These are phyloP conservation scores for Ceyx margarethae DNA, from an alignment of 2,113 vertebrate genomes.

Conservation along the genomic window DNA sequence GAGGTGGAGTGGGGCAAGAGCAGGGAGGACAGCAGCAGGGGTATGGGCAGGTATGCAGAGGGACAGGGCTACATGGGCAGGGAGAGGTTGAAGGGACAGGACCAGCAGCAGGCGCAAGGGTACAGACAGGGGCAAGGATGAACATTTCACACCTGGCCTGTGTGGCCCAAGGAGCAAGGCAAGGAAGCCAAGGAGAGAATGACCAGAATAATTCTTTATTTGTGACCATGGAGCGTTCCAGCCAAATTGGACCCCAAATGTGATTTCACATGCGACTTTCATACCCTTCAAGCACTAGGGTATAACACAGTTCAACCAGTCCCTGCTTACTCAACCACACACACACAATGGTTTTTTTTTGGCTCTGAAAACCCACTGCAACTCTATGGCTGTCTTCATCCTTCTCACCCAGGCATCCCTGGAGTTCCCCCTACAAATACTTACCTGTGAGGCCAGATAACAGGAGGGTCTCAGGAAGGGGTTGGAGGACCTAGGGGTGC, in stretches of 20 bases:
- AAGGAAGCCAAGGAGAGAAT: not conserved
- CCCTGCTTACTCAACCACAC: not conserved
- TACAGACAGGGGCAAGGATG: not conserved
- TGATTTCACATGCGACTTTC: not conserved
- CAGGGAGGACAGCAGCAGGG: not conserved
- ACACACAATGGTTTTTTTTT: no score
- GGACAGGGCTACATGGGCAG: not conserved
- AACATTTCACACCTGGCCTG: not conserved
- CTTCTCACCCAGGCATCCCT: accelerated
- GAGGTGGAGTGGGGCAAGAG: not conserved
- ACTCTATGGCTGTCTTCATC: not conserved
- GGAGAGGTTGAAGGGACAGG: not conserved
- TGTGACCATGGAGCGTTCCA: not conserved
- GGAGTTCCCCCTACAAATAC: not conserved
- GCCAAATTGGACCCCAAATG: not conserved
- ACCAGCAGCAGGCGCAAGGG: not conserved
- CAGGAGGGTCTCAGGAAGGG: not conserved
- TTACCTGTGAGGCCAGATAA: not conserved
- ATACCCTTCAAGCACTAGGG: not conserved
- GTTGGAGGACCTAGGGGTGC: not conserved
- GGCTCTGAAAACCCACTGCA: not conserved
- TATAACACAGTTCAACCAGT: not conserved
- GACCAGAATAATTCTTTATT: not conserved
- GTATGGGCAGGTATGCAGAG: not conserved
- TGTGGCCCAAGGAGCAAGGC: not conserved